Base-by-base conservation (phyloP, 1,140 invertebrate species). In the Riptortus pedestris region DNA sequence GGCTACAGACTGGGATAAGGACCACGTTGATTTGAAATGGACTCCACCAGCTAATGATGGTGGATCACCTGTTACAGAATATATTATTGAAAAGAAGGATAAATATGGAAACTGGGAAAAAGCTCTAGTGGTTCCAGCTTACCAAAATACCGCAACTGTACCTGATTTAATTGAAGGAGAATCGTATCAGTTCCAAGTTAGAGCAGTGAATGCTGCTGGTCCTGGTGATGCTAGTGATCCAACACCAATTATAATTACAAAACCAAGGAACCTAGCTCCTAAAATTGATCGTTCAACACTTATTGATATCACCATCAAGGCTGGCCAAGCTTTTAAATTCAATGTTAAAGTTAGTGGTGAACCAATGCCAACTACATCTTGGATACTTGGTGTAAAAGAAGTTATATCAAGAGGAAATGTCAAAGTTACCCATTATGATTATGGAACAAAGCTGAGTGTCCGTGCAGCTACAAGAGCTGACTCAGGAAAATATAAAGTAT, bases 1-100 rank as follows among this genome's bases (percentile, higher is more conserved):
- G 72, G 87, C 95, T 27, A 88, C 90, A 0, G 95, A 99, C 73
- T 98, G 93, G 90, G 93, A 96, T 77, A 93, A 93, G 69, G 90
- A 96, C 72, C 89, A 93, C 71, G 91, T 96, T 57, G 90, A 93
- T 73, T 82, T 95, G 7, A 84, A 86, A 69, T 95, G 91, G 91
- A 83, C 80, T 5, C 84, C 89, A 64, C 91, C 91, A 0, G 75
- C 79, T 31, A 80, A 81, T 26, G 91, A 95, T 71, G 91, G 91
- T 26, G 91, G 91, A 47, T 85, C 90, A 0, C 91, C 91, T 33
- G 84, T 96, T 60, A 87, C 87, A 24, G 86, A 85, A 16, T 95
- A 94, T 72, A 77, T 94, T 51, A 77, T 96, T 52, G 92, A 96
- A 77, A 93, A 93, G 81, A 93, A 93, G 73, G 91, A 94, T 73